Base-by-base conservation (phyloP, 2,888 invertebrate species). In the Coelinius sp. region DNA sequence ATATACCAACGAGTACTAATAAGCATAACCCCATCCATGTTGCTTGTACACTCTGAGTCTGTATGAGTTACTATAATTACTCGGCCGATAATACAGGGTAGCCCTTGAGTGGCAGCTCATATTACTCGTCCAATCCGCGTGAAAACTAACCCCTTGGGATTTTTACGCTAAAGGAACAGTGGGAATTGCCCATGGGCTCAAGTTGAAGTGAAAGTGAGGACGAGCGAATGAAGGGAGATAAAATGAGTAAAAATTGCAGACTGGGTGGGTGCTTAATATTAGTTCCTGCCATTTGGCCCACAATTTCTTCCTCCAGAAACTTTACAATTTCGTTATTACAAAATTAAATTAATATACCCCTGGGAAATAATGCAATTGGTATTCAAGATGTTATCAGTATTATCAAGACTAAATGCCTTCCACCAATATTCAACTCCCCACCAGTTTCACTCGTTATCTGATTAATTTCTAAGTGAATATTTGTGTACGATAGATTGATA, bases 61-160 rank as follows among this genome's bases (percentile, higher is more conserved):
- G 46, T 66, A 74, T 81, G 77, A 79, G 79, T 80, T 78, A 80
- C 79, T 81, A 83, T 85, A 85, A 85, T 85, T 85, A 84, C 84
- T 85, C 80, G 82, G 79, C 79, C 83, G 80, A 82, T 84, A 84
- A 83, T 84, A 83, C 81, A 81, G 84, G 81, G 81, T 81, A 80
- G 80, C 76, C 79, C 81, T 84, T 85, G 84, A 85, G 84, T 85
- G 85, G 84, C 85, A 85, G 84, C 83, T 85, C 84, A 83, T 85
- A 85, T 85, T 85, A 85, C 84, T 81, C 81, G 81, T 79, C 83
- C 82, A 84, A 83, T 83, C 83, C 82, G 83, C 82, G 82, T 83
- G 84, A 83, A 84, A 84, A 84, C 83, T 82, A 83, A 84, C 84
- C 84, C 82, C 81, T 81, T 77, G 82, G 80, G 81, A 78, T 71